Evolutionary conservation across 1,140 invertebrate species (phyloP), one percentile per base, ranked within the genome.

Genomic region (Zophobas morio): DNA sequence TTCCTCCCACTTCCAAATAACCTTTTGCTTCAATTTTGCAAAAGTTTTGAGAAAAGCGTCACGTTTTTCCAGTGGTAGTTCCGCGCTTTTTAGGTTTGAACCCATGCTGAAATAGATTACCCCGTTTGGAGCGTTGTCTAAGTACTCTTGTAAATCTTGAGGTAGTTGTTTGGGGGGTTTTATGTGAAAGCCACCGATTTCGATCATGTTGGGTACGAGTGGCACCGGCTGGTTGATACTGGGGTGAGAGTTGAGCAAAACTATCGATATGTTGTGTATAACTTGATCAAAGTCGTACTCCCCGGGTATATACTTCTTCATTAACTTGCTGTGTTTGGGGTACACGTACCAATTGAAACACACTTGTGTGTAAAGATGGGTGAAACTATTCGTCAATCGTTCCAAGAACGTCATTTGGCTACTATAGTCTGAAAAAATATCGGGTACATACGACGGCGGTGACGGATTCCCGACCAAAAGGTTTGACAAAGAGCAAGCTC

Each of bases 161-260:
- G 87, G 79, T 78, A 91, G 82, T 8, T 81, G 51, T 83, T 82
- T 85, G 73, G 49, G 80, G 4, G 72, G 56, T n/a, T 76, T 80
- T 8, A 90, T 86, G 75, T 91, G 87, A 76, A 90, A 84, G 33
- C 89, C 88, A 70, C 86, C 90, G 32, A 89, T 20, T 20, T 20
- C 20, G 20, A 20, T 20, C 20, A 20, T 20, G 20, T 20, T 20
- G 20, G 20, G 20, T 49, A 90, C 78, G 6, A 87, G 82, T 0
- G 91, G 89, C 49, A 87, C 84, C 6, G 88, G 85, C 60, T 88
- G 87, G 57, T 89, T 88, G 6, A 91, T 81, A 0, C 85, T 86
- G 3, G 88, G 86, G 79, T 91, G 89, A 20, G 89, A 89, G 77
- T 92, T 92, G 0, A 89, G 66, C 6, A 94, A 88, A 0, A 88